Conservation (phyloP, 2,888 invertebrate genomes). For the Fragum whitleyi region DNA sequence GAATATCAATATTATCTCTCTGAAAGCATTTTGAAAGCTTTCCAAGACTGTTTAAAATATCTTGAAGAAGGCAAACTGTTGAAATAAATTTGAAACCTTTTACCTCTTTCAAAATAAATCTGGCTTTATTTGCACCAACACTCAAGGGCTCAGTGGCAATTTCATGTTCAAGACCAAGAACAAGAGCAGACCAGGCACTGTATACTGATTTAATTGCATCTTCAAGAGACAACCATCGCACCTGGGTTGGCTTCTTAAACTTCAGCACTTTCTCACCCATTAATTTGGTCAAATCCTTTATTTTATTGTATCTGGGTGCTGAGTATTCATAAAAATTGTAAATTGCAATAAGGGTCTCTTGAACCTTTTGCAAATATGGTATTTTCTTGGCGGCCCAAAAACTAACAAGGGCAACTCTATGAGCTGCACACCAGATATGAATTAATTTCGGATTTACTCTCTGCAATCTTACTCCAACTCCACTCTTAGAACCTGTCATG, state of each 20-base stretch:
- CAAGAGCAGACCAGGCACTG: constrained; percentile 31
- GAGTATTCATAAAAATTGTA: constrained; percentile 50
- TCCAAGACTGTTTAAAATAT: constrained; percentile 26
- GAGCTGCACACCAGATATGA: constrained; percentile 48
- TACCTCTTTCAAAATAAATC: constrained; percentile 34
- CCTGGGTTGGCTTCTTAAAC: constrained; percentile 50
- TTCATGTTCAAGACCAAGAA: constrained; percentile 48
- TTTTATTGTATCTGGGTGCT: constrained; percentile 47
- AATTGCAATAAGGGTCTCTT: constrained; percentile 27
- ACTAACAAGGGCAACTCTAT: constrained; percentile 31
- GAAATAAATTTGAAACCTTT: constrained; percentile 48
- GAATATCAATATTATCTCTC: constrained; percentile 37
- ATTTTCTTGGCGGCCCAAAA: constrained; percentile 36
- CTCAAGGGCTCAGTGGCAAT: constrained; percentile 25
- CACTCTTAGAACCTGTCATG: constrained; percentile 34
- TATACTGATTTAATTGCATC: constrained; percentile 39
- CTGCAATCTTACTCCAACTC: constrained; percentile 39
- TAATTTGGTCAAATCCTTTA: constrained; percentile 36
- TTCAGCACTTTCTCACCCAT: constrained; percentile 45
- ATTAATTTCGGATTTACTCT: constrained; percentile 36
- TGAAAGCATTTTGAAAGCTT: constrained; percentile 38
- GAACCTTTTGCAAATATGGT: constrained; percentile 31
- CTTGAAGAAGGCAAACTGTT: constrained; percentile 32
- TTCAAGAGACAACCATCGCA: constrained; percentile 46
- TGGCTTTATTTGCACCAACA: constrained; percentile 43